A percentile compares a stretch with the other conserved stretches of the same genome.
Conservation (phyloP, 2,888 invertebrate species). For the Unio pictorum region DNA sequence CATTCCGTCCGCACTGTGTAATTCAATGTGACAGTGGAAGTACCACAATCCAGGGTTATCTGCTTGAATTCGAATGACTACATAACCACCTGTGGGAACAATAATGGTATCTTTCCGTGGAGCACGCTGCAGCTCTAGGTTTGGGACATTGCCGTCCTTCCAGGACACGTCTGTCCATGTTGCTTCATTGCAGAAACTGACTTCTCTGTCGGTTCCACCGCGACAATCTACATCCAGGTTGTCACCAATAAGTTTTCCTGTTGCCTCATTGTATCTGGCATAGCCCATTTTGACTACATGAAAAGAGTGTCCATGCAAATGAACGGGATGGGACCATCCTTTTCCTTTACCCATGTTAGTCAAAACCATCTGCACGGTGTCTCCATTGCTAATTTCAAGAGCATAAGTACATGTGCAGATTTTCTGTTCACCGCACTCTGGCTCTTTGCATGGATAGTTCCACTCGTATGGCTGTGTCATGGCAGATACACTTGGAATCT, state of each 20-base stretch:
- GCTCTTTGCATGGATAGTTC: no score
- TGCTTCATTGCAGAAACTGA: slow-evolving; percentile 55
- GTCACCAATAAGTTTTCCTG: slow-evolving; percentile 33
- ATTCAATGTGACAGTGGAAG: slow-evolving; percentile 64
- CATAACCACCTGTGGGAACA: slow-evolving; percentile 32
- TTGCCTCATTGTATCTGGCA: slow-evolving; percentile 19
- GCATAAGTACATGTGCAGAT: not conserved
- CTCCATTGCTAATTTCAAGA: no score
- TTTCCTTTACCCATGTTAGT: no score
- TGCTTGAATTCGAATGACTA: slow-evolving; percentile 61
- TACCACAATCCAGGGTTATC: slow-evolving; percentile 67
- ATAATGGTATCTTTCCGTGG: slow-evolving; percentile 64
- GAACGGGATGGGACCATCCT: no score
- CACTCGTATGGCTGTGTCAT: slow-evolving; percentile 36
- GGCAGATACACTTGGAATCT: slow-evolving; percentile 39
- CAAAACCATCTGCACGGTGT: no score
- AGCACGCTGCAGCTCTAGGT: slow-evolving; percentile 48
- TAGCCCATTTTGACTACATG: no score
- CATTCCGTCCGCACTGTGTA: slow-evolving; percentile 64
- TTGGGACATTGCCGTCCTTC: slow-evolving; percentile 53
- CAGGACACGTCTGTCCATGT: slow-evolving; percentile 54
- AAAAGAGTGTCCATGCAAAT: no score
- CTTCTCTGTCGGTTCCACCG: slow-evolving; percentile 24
- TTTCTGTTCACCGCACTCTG: no score
- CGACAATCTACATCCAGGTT: slow-evolving; percentile 42